Evolutionary conservation across 2,797 vertebrate genomes (phyloP).

Genomic region (Poecile montanus): DNA sequence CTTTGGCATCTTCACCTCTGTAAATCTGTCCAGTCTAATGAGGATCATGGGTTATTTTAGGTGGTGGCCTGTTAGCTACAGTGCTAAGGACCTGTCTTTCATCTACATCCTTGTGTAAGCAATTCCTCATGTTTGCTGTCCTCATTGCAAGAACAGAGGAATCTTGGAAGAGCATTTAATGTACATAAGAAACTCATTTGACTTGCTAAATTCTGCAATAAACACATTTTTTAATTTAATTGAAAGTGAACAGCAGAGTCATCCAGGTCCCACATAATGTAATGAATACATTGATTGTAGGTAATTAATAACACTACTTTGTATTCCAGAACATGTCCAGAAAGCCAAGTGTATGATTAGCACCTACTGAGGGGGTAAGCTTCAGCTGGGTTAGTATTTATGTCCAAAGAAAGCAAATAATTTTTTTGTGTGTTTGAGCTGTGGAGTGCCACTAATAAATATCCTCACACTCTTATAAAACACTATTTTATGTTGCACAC

Average conservation of each 20-base stretch:
- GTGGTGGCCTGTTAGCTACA: neutral
- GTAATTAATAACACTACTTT: neutral
- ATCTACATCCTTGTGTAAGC: neutral
- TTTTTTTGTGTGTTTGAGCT: neutral
- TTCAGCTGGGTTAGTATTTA: neutral
- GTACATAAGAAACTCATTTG: neutral
- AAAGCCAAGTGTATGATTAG: neutral
- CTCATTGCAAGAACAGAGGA: neutral
- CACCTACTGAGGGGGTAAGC: neutral
- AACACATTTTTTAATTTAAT: neutral
- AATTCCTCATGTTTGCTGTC: neutral
- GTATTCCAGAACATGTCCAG: neutral
- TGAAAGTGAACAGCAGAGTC: neutral
- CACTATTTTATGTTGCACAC: neutral
- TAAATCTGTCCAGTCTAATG: slow-evolving; percentile 23
- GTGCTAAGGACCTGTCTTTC: neutral
- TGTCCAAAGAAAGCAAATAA: neutral
- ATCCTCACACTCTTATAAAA: neutral
- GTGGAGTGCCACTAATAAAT: neutral
- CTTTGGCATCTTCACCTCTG: slow-evolving; percentile 36
- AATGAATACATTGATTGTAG: neutral
- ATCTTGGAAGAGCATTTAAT: neutral
- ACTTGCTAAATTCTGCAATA: neutral
- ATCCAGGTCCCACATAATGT: neutral
- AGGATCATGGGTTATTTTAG: slow-evolving; percentile 50